Percentiles rank a stretch among this genome's conserved stretches.
Evolutionary conservation across 92 coral and sea anemone species (phyloP).

Genomic region (Blastomussa wellsi): DNA sequence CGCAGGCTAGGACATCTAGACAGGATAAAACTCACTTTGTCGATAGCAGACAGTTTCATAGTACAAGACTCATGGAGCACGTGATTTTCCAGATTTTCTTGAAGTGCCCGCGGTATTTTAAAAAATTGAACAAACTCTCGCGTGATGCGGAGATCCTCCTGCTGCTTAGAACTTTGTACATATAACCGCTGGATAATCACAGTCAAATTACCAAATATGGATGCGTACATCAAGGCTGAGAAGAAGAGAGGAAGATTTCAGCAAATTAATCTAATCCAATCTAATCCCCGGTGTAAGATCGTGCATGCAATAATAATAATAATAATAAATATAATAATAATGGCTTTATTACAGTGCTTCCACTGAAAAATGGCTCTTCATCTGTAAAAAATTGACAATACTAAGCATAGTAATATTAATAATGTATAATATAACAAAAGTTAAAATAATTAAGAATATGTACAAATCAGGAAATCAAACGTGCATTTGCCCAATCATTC

Average conservation of each 20-base stretch:
- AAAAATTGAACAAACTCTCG: conserved; percentile 71
- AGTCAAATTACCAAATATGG: conserved; percentile 86
- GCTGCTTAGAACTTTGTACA: conserved; percentile 65
- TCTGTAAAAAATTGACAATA: no score
- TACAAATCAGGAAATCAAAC: no score
- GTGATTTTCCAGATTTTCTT: conserved; percentile 76
- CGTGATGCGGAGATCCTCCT: conserved; percentile 58
- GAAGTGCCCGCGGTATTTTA: conserved; percentile 71
- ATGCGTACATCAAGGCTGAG: conserved; percentile 82
- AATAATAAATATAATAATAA: no score
- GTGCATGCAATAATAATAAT: no score
- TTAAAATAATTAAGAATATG: no score
- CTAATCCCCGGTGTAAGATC: no score
- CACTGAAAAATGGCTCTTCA: no score
- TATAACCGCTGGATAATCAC: conserved; percentile 85
- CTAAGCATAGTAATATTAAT: no score
- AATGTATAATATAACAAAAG: no score
- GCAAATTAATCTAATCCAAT: background rate
- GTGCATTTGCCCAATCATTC: no score
- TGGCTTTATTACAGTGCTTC: no score
- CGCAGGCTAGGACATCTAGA: background rate
- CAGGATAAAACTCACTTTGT: conserved; percentile 43
- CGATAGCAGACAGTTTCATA: conserved; percentile 62
- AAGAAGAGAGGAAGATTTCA: background rate
- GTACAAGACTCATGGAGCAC: conserved; percentile 58